Base-by-base conservation (phyloP, 2,888 invertebrate genomes). In the Acanthosepion esculentum region DNA sequence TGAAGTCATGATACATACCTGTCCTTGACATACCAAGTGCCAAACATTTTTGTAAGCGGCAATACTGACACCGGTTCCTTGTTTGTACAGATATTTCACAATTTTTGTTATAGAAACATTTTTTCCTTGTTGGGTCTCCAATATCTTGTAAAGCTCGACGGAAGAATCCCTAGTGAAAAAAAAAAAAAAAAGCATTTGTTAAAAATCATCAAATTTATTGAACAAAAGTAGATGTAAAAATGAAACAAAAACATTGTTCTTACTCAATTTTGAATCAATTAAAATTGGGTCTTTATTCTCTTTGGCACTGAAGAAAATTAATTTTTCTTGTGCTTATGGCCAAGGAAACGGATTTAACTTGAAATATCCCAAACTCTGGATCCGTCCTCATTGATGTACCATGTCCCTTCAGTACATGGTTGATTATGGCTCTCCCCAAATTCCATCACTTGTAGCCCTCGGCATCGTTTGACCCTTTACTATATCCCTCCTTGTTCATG, bases 81-180 rank as follows among this genome's bases (percentile, higher is more conserved):
- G 97, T 97, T 95, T 97, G 96, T 55, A 97, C 96, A 64, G 97
- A 97, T 94, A 97, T 97, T 95, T 97, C 97, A 96, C 97, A 97
- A 95, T 97, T 97, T 95, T 97, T 97, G 95, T 96, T 97, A 96
- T 97, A 97, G 96, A 97, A 97, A 95, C 97, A 97, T 95, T 97
- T 97, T 95, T 97, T 97, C 18, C 97, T 95, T n/a, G 97, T 96
- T 55, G 97, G 97, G 95, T 97, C 97, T 12, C 97, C 97, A 94
- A 97, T 97, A 96, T 97, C 97, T 95, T 97, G 97, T 29, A 97
- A 95, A 50, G 97, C 97, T 94, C 97, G 95, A 48, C 97, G 96
- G 95, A 97, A 97, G 95, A 97, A 97, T 20, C 97, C 97, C 97
- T 97, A 95, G 15, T 95, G 94, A 50, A 94, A 78, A 94, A 93